These are phyloP conservation scores for Heteromyza rotundicornis DNA, from an alignment of 2,888 invertebrate species.

Conservation along the genomic window DNA sequence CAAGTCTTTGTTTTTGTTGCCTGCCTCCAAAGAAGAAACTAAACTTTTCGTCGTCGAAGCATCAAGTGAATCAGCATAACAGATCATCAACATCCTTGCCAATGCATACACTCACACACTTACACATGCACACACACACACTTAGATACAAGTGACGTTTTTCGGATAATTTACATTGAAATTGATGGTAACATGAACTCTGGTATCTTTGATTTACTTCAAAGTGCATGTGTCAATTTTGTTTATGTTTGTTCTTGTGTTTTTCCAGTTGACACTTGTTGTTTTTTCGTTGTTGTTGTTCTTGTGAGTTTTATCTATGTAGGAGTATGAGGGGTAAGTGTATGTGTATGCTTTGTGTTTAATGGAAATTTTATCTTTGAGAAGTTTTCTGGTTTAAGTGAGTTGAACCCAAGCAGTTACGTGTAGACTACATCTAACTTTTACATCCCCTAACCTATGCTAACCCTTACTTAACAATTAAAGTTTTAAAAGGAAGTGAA, in stretches of 20 bases:
- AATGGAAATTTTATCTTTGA: neutral
- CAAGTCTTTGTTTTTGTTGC: neutral
- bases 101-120: no score
- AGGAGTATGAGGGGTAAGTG: neutral
- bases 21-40: neutral
- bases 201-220: neutral
- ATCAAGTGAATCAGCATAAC: no score
- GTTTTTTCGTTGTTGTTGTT: neutral
- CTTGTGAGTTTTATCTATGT: neutral
- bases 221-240: conserved; percentile 1
- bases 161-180: neutral
- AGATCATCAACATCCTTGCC: neutral
- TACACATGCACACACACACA: no score
- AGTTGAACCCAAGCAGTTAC: no score
- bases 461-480: no score
- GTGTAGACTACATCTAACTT: no score
- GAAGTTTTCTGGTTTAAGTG: no score
- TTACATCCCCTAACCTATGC: no score
- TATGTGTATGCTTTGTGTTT: neutral
- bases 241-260: neutral
- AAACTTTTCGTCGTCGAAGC: conserved; percentile 1
- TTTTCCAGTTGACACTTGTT: neutral
- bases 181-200: neutral
- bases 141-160: no score
- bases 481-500: no score